A percentile compares a stretch with the other conserved stretches of the same genome.
Evolutionary conservation across 2,113 vertebrate species (phyloP).

Genomic region (Xenopus laevis): DNA sequence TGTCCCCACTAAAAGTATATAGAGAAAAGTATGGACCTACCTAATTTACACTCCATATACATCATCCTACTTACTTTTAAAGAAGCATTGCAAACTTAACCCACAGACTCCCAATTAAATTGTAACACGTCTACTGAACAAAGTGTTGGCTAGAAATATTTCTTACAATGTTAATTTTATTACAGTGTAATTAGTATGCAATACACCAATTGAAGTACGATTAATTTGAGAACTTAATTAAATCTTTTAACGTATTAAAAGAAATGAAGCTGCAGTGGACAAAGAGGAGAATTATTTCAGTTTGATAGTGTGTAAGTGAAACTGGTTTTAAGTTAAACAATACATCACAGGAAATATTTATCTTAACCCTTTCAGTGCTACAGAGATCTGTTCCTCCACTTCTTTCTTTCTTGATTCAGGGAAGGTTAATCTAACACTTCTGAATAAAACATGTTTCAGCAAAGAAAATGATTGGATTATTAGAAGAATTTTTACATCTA

Average conservation of each 20-base stretch:
- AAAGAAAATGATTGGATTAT: slow-evolving; percentile 18
- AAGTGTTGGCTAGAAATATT: background rate
- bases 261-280: slow-evolving; percentile 18
- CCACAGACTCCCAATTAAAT: background rate
- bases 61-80: no score
- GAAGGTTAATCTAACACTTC: slow-evolving; percentile 30
- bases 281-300: slow-evolving; percentile 33
- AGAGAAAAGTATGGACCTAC: no score
- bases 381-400: background rate
- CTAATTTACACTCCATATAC: no score
- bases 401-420: slow-evolving; percentile 10
- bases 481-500: slow-evolving; percentile 2
- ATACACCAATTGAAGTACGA: background rate
- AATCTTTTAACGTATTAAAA: slow-evolving; percentile 40
- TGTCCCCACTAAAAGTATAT: no score
- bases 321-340: slow-evolving; percentile 10
- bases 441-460: slow-evolving; percentile 12
- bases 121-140: background rate
- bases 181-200: slow-evolving; percentile 26
- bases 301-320: slow-evolving; percentile 22
- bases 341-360: slow-evolving; percentile 32
- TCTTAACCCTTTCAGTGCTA: slow-evolving; percentile 29
- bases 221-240: slow-evolving; percentile 38
- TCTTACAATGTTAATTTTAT: slow-evolving; percentile 11
- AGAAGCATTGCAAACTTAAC: no score